Conservation (phyloP, 1,140 invertebrate species). For the Andrena cerasifolii region DNA sequence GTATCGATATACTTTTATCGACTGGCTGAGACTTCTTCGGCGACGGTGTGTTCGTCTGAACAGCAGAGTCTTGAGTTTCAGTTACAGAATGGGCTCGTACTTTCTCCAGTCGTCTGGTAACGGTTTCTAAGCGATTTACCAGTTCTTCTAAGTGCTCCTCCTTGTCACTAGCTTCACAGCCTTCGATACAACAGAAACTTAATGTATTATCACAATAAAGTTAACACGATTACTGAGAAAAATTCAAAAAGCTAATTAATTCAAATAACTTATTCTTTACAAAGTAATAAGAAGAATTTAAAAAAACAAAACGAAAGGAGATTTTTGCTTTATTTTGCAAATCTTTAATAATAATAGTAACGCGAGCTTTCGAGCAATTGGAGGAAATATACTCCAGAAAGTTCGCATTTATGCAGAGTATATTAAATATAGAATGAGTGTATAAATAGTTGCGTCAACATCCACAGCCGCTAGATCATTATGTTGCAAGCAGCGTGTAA, state of each 20-base stretch:
- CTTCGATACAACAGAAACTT: slow-evolving; percentile 60
- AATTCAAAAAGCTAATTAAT: neutral
- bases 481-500: slow-evolving; percentile 20
- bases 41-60: slow-evolving; percentile 80
- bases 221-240: neutral
- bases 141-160: slow-evolving; percentile 86
- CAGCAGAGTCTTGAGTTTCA: slow-evolving; percentile 79
- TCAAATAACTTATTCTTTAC: neutral
- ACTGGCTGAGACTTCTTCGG: slow-evolving; percentile 67
- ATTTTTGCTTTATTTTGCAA: neutral
- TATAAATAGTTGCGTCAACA: slow-evolving; percentile 64
- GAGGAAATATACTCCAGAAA: slow-evolving; percentile 30
- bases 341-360: slow-evolving; percentile 12
- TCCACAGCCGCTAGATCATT: slow-evolving; percentile 58
- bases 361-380: neutral
- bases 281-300: slow-evolving; percentile 2
- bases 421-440: slow-evolving; percentile 62
- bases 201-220: neutral
- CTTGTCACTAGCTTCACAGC: slow-evolving; percentile 74
- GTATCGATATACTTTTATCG: slow-evolving; percentile 7
- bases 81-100: slow-evolving; percentile 70
- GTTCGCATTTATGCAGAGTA: slow-evolving; percentile 12
- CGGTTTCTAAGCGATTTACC: slow-evolving; percentile 88
- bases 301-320: neutral
- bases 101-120: slow-evolving; percentile 88